Percentiles rank a stretch among this genome's conserved stretches.
Evolutionary conservation across 2,888 invertebrate species (phyloP).

Genomic region (Athalia circularis): DNA sequence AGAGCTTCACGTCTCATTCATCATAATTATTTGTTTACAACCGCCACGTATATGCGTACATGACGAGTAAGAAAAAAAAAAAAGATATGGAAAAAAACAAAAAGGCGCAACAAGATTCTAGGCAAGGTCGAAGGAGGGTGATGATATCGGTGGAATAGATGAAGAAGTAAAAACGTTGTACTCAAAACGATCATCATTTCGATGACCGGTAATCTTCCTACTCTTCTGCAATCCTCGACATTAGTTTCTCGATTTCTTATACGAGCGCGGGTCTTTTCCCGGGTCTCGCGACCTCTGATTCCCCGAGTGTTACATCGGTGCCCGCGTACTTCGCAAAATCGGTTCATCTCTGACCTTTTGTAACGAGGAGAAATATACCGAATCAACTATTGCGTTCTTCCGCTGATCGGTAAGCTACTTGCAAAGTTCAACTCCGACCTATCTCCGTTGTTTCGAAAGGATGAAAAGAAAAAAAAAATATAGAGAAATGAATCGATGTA

Average conservation of each 20-base stretch:
- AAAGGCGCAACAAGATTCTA: constrained; percentile 8
- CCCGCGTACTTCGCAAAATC: constrained; percentile 5
- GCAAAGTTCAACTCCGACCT: background rate
- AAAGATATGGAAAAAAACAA: background rate
- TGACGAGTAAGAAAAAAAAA: background rate
- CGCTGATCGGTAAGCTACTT: background rate
- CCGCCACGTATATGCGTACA: constrained; percentile 46
- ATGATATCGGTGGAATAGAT: background rate
- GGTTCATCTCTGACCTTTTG: constrained; percentile 25
- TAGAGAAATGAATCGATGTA: background rate
- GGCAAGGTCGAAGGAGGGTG: background rate
- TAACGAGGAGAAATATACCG: constrained; percentile 12
- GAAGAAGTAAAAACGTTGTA: background rate
- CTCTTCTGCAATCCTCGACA: too few relatives aligned
- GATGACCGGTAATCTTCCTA: too few relatives aligned
- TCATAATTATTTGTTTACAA: constrained; percentile 61
- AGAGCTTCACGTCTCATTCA: constrained; percentile 53
- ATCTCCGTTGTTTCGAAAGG: background rate
- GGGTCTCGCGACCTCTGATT: constrained; percentile 11
- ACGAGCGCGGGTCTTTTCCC: background rate
- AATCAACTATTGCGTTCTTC: constrained; percentile 19
- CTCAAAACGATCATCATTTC: too few relatives aligned
- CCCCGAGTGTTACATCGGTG: background rate
- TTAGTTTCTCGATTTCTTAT: constrained; percentile 6
- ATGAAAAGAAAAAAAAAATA: background rate